Conservation (phyloP, 2,888 invertebrate species). For the Mesochorus sp. region DNA sequence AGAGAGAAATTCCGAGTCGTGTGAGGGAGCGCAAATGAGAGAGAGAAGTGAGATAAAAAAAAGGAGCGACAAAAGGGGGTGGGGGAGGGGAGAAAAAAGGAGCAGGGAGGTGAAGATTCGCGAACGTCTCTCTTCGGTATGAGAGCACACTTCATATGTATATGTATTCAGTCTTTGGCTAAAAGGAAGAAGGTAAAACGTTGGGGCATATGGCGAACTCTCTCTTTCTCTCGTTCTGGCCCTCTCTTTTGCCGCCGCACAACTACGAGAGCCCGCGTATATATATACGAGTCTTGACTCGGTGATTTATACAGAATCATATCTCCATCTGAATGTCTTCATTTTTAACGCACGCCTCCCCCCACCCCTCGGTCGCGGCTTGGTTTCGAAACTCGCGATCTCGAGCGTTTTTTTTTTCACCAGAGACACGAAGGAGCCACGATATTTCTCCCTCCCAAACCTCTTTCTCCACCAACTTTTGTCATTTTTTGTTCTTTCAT, state of each 20-base stretch:
- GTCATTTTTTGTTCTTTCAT: slow-evolving; percentile 18
- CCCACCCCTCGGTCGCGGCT: slow-evolving; percentile 59
- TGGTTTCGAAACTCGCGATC: slow-evolving; percentile 55
- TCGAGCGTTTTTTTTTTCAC: slow-evolving; percentile 25
- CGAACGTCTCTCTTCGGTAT: slow-evolving; percentile 33
- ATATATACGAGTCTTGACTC: slow-evolving; percentile 67
- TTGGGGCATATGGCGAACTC: slow-evolving; percentile 60
- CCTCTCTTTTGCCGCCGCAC: slow-evolving; percentile 47
- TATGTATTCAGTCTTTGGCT: slow-evolving; percentile 3
- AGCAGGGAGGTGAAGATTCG: slow-evolving; percentile 47
- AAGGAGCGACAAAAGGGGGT: slow-evolving; percentile 10
- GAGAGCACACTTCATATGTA: neutral
- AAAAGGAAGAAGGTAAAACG: slow-evolving; percentile 51
- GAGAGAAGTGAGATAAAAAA: too few species aligned
- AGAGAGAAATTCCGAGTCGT: too few species aligned
- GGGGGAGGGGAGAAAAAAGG: slow-evolving; percentile 5
- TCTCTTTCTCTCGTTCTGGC: slow-evolving; percentile 41
- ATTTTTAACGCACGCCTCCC: slow-evolving; percentile 77
- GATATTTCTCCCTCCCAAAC: slow-evolving; percentile 21
- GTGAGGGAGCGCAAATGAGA: too few species aligned
- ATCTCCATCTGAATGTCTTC: slow-evolving; percentile 81
- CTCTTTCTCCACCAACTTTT: slow-evolving; percentile 32
- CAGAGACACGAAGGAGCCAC: slow-evolving; percentile 34
- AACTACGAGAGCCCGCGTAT: slow-evolving; percentile 48
- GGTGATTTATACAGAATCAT: slow-evolving; percentile 80